Conservation (phyloP, 2,888 invertebrate species). For the Epistrophe eligans region DNA sequence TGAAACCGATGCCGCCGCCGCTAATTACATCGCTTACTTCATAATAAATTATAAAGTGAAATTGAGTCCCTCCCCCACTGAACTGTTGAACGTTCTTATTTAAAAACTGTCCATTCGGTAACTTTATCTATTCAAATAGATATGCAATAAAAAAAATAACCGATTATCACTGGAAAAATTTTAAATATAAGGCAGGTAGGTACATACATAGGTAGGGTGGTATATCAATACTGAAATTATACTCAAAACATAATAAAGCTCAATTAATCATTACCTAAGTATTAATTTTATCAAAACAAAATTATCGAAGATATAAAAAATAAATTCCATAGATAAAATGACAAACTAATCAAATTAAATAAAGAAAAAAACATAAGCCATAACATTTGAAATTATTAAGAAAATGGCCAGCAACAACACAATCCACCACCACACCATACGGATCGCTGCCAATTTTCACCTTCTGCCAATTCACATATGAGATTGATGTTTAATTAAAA, state of each 20-base stretch:
- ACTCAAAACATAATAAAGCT: slow-evolving; percentile 2
- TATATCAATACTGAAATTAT: not conserved
- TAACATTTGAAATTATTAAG: not conserved
- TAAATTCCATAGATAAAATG: not conserved
- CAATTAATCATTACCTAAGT: not conserved
- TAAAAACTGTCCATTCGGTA: not conserved
- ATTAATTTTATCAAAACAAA: slow-evolving; percentile 5
- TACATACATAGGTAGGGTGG: not conserved
- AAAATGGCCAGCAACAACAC: not conserved
- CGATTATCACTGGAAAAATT: slow-evolving; percentile 10
- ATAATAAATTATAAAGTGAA: slow-evolving; percentile 17
- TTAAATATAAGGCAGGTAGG: slow-evolving; percentile 5
- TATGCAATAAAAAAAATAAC: not conserved
- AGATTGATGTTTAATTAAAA: not conserved
- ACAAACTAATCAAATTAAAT: slow-evolving; percentile 8
- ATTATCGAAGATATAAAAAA: slow-evolving; percentile 26
- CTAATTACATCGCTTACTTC: slow-evolving; percentile 28
- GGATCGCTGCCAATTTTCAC: not conserved
- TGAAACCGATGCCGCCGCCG: not conserved
- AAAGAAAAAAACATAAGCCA: not conserved
- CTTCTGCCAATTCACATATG: not conserved
- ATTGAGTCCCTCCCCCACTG: not conserved
- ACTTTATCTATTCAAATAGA: not conserved
- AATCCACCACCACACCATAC: not conserved
- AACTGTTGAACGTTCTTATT: not conserved